Conservation (phyloP, 2,797 vertebrate genomes). For the Channallabes apus region DNA sequence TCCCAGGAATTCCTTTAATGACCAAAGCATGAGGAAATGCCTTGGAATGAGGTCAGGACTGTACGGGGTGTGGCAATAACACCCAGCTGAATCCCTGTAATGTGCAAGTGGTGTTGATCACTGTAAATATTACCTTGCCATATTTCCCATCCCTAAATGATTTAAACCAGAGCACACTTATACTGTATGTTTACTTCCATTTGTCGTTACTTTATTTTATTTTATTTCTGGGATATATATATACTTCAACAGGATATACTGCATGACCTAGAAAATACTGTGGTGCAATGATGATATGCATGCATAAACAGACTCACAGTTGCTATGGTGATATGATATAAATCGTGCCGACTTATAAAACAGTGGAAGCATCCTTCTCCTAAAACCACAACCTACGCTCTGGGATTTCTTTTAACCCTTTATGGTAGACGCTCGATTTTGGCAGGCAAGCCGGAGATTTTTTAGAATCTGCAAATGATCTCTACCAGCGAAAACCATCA, state of each 20-base stretch:
- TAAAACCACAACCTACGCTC: background rate
- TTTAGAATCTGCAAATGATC: constrained; percentile 3
- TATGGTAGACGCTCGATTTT: background rate
- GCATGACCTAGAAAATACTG: background rate
- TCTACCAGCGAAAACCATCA: background rate
- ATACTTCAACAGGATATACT: background rate
- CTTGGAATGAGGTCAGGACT: too few species aligned
- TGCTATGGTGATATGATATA: constrained; percentile 4
- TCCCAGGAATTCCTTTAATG: too few species aligned
- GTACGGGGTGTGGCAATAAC: too few species aligned
- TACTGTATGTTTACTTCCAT: background rate
- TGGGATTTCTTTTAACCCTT: constrained; percentile 4
- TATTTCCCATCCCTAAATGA: background rate
- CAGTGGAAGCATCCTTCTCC: background rate
- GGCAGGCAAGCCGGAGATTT: background rate
- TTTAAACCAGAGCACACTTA: too few species aligned
- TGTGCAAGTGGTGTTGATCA: background rate
- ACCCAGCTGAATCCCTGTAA: too few species aligned
- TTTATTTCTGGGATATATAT: background rate
- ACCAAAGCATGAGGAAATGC: too few species aligned
- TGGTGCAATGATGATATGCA: background rate
- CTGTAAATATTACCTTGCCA: background rate
- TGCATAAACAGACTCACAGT: constrained; percentile 5
- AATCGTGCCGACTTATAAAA: background rate
- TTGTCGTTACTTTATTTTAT: background rate